A percentile compares a stretch with the other conserved stretches of the same genome.
Evolutionary conservation across 2,113 vertebrate species (phyloP).

Genomic region (Hydropotes inermis): DNA sequence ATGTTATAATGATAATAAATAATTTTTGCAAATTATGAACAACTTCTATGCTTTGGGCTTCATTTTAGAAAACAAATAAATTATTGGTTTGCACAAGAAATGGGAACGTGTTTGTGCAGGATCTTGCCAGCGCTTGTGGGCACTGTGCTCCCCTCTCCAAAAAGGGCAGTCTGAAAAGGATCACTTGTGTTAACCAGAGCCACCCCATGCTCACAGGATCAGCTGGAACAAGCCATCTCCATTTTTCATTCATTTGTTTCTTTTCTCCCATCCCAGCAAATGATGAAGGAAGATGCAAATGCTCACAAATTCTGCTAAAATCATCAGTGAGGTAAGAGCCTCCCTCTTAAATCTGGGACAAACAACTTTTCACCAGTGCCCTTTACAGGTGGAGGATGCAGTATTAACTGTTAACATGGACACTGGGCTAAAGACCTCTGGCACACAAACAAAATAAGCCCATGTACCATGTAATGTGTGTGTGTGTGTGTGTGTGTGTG

Average conservation of each 20-base stretch:
- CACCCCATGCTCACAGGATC: background rate
- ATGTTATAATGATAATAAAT: conserved; percentile 49
- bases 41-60: background rate
- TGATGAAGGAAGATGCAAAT: background rate
- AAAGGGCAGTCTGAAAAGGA: background rate
- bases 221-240: fast-evolving
- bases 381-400: background rate
- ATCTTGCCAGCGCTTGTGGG: background rate
- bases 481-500: too few relatives aligned
- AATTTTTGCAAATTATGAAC: conserved; percentile 49
- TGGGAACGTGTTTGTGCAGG: background rate
- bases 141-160: background rate
- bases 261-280: background rate
- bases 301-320: background rate
- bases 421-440: background rate
- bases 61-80: conserved; percentile 45
- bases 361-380: fast-evolving
- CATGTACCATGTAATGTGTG: fast-evolving
- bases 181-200: fast-evolving
- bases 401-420: background rate
- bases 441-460: background rate
- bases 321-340: background rate
- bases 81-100: background rate
- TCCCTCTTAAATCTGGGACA: too few relatives aligned
- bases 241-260: background rate